These are phyloP conservation scores for Ceyx melanurus DNA, from an alignment of 2,113 vertebrate species.

Conservation along the genomic window DNA sequence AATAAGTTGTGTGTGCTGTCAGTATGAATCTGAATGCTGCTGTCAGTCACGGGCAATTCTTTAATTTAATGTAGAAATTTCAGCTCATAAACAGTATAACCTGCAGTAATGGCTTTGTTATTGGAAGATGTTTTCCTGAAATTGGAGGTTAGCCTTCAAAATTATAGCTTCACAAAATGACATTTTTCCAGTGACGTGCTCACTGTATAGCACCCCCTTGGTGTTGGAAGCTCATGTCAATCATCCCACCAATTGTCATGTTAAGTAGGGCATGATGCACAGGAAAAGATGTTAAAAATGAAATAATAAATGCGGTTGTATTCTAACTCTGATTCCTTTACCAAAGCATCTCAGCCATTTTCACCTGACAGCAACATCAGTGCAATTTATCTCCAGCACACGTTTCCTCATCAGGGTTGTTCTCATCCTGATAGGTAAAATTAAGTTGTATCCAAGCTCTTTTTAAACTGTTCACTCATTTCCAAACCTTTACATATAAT, in stretches of 20 bases:
- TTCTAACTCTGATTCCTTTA: neutral
- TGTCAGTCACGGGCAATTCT: neutral
- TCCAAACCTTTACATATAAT: constrained; percentile 59
- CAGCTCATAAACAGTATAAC: neutral
- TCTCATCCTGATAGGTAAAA: constrained; percentile 32
- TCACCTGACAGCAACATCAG: neutral
- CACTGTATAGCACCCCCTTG: neutral
- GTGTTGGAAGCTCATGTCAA: neutral
- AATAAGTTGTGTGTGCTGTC: neutral
- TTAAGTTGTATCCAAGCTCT: constrained; percentile 11
- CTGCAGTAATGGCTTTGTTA: neutral
- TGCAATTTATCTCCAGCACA: neutral
- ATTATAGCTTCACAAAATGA: neutral
- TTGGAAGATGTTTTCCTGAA: constrained; percentile 16
- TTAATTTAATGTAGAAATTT: constrained; percentile 15
- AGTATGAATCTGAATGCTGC: neutral
- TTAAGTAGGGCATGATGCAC: neutral
- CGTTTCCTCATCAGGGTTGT: neutral
- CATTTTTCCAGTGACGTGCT: neutral
- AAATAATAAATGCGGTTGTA: neutral
- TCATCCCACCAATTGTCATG: neutral
- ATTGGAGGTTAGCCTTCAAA: constrained; percentile 42
- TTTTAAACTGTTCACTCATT: constrained; percentile 46
- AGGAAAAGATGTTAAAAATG: neutral
- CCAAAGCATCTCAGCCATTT: neutral